These are phyloP conservation scores for Cacoxenus indagator DNA, from an alignment of 2,888 invertebrate genomes.

Conservation along the genomic window DNA sequence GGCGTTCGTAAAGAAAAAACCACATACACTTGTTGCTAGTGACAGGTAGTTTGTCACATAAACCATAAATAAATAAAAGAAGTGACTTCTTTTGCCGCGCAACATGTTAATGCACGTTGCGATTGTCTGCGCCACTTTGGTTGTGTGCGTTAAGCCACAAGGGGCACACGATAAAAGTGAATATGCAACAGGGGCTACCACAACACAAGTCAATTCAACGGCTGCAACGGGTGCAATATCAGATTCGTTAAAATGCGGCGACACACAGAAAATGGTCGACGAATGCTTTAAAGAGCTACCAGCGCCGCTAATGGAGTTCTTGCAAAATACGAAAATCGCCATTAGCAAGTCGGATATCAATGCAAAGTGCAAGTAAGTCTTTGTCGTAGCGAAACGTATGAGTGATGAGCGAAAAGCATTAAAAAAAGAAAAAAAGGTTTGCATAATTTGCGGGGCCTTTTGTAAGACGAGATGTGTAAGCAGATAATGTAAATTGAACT, in stretches of 20 bases:
- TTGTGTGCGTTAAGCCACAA: not conserved
- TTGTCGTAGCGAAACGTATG: not conserved
- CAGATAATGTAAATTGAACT: too few species aligned
- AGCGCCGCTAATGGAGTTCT: slow-evolving; percentile 65
- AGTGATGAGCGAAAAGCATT: not conserved
- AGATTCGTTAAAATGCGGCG: slow-evolving; percentile 56
- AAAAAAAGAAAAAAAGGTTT: not conserved
- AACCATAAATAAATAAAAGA: not conserved
- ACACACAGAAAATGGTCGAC: slow-evolving; percentile 64
- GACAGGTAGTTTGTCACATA: not conserved
- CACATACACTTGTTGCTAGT: not conserved
- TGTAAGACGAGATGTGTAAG: too few species aligned
- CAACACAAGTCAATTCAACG: not conserved
- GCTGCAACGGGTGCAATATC: not conserved
- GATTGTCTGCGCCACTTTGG: not conserved
- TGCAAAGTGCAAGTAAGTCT: slow-evolving; percentile 68
- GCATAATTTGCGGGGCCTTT: too few species aligned
- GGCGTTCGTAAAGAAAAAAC: not conserved
- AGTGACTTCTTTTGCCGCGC: too few species aligned
- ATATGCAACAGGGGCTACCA: not conserved
- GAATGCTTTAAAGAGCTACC: slow-evolving; percentile 68
- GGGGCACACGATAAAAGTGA: not conserved
- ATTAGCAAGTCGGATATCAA: slow-evolving; percentile 64
- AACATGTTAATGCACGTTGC: not conserved
- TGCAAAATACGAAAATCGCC: slow-evolving; percentile 66